Percentiles rank a stretch among this genome's conserved stretches.
These are phyloP conservation scores for Diaprepes abbreviatus DNA, from an alignment of 2,888 invertebrate species.

Conservation along the genomic window DNA sequence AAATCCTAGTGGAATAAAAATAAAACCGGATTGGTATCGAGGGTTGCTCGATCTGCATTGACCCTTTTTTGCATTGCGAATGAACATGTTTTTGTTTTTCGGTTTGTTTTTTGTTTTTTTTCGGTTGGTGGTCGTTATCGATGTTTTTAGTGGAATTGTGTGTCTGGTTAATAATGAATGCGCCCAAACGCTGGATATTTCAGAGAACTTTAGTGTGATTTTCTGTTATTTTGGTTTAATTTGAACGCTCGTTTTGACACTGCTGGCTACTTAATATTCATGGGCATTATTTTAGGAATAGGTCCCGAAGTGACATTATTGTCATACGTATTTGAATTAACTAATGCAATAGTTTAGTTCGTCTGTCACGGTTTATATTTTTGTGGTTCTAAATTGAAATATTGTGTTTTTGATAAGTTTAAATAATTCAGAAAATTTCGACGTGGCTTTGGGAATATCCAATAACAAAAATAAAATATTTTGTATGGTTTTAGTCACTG, in stretches of 20 bases:
- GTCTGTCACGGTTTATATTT: slow-evolving; percentile 21
- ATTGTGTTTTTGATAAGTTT: not conserved
- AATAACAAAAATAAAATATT: too few relatives aligned
- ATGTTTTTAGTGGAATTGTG: slow-evolving; percentile 68
- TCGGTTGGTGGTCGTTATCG: slow-evolving; percentile 65
- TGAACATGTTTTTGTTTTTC: slow-evolving; percentile 55
- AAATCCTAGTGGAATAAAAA: slow-evolving; percentile 35
- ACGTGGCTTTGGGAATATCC: too few relatives aligned
- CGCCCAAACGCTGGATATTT: slow-evolving; percentile 63
- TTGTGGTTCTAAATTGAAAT: slow-evolving; percentile 41
- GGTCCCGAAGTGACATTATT: slow-evolving; percentile 49
- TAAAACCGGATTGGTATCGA: slow-evolving; percentile 14
- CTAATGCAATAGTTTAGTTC: slow-evolving; percentile 46
- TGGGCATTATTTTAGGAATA: slow-evolving; percentile 53
- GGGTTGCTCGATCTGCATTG: slow-evolving; percentile 50
- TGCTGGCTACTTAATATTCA: slow-evolving; percentile 53
- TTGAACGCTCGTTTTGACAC: slow-evolving; percentile 49
- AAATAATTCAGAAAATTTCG: not conserved
- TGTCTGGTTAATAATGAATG: slow-evolving; percentile 66
- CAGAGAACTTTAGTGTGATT: slow-evolving; percentile 64
- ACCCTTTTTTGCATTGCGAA: slow-evolving; percentile 52
- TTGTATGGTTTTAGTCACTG: too few relatives aligned
- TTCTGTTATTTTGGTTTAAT: slow-evolving; percentile 63
- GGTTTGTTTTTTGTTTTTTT: slow-evolving; percentile 52
- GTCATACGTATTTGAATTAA: slow-evolving; percentile 44